phyloP scores from a whole-genome alignment of 1,140 invertebrate genomes.

The Drosophila sucinea region DNA sequence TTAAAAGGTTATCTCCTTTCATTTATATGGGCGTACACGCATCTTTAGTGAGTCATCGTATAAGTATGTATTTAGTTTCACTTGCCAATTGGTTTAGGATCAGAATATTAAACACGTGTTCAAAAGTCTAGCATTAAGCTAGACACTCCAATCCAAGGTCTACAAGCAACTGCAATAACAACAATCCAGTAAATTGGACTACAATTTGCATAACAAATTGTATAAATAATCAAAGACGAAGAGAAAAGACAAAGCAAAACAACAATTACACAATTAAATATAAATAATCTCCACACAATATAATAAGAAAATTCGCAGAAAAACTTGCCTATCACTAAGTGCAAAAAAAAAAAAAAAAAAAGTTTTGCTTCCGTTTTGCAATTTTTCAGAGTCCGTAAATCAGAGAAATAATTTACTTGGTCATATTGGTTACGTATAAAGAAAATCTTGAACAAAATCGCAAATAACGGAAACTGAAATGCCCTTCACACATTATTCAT shows the following conservation, averaged over 20 bases:
- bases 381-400: constrained; percentile 17
- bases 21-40: constrained; percentile 56
- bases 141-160: constrained; percentile 42
- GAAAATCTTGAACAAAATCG: not conserved
- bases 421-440: not conserved
- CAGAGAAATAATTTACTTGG: constrained; percentile 24
- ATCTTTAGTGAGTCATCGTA: constrained; percentile 48
- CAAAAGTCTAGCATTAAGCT: constrained; percentile 61
- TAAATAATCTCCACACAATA: constrained; percentile 57
- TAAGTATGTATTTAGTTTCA: constrained; percentile 57
- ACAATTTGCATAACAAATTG: constrained; percentile 79
- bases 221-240: constrained; percentile 19
- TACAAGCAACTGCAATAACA: constrained; percentile 42
- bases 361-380: constrained; percentile 40
- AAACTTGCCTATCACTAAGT: constrained; percentile 5
- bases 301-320: constrained; percentile 63
- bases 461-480: not conserved
- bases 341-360: not conserved
- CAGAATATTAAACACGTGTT: constrained; percentile 64
- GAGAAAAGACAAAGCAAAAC: constrained; percentile 54
- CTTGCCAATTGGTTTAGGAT: constrained; percentile 39
- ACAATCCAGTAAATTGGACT: constrained; percentile 40
- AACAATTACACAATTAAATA: constrained; percentile 75
- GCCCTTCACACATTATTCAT: not conserved
- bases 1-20: constrained; percentile 12